A percentile compares a stretch with the other conserved stretches of the same genome.
Evolutionary conservation across 2,113 vertebrate genomes (phyloP).

Genomic region (Oncorhynchus tshawytscha): DNA sequence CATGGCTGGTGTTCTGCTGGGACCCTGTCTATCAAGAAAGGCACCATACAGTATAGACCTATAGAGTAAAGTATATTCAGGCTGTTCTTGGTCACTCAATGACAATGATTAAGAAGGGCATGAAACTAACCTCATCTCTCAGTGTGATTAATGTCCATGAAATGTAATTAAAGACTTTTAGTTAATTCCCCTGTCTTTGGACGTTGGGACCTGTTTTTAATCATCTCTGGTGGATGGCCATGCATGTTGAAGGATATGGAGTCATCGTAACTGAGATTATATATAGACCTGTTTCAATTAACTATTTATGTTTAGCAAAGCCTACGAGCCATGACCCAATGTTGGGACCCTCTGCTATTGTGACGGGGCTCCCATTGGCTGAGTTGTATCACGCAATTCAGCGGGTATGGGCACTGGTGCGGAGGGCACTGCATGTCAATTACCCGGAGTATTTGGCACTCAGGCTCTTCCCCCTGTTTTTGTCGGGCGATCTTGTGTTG

Average conservation of each 20-base stretch:
- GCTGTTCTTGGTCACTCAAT: conserved; percentile 37
- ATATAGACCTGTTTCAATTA: background rate
- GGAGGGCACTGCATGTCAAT: too few species aligned
- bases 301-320: background rate
- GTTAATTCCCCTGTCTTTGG: conserved; percentile 73
- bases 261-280: background rate
- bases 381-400: too few species aligned
- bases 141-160: conserved; percentile 73
- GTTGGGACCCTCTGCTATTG: too few species aligned
- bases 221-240: conserved; percentile 62
- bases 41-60: too few species aligned
- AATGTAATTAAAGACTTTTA: conserved; percentile 78
- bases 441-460: too few species aligned
- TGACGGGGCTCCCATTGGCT: too few species aligned
- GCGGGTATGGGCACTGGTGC: too few species aligned
- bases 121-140: conserved; percentile 74
- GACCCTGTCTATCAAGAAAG: background rate
- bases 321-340: background rate
- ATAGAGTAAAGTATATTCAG: background rate
- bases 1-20: background rate
- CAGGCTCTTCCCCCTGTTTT: too few species aligned
- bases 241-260: conserved; percentile 27
- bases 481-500: too few species aligned
- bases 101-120: conserved; percentile 74
- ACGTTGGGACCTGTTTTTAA: conserved; percentile 69